phyloP scores from a whole-genome alignment of 2,888 invertebrate genomes.

The Saturnia pavonia region DNA sequence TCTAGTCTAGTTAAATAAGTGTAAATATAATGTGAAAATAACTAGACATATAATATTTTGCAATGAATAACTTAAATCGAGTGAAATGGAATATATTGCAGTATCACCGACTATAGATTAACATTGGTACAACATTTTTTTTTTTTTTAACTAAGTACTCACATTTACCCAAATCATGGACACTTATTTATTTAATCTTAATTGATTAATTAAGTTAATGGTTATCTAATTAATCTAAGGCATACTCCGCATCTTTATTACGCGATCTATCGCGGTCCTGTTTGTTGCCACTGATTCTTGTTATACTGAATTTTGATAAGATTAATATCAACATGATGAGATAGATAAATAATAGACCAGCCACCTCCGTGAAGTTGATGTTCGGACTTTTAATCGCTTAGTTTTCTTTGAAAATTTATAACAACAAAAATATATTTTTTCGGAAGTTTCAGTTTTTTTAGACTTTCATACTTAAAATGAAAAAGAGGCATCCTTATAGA shows the following conservation, averaged over 20 bases:
- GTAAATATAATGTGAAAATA: too few relatives aligned
- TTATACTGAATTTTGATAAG: slow-evolving; percentile 5
- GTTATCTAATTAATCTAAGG: neutral
- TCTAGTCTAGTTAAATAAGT: too few relatives aligned
- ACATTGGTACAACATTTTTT: too few relatives aligned
- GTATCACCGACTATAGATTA: too few relatives aligned
- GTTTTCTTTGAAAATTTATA: neutral
- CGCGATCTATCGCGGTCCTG: slow-evolving; percentile 4
- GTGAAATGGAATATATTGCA: too few relatives aligned
- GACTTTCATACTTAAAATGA: too few relatives aligned
- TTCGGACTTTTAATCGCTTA: neutral
- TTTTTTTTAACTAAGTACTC: too few relatives aligned
- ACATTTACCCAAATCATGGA: too few relatives aligned
- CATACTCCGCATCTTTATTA: slow-evolving; percentile 2
- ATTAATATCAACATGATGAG: slow-evolving; percentile 6
- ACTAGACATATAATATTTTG: too few relatives aligned
- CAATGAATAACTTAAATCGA: too few relatives aligned
- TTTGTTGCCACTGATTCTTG: slow-evolving; percentile 10
- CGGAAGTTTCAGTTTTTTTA: neutral
- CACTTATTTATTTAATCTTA: neutral
- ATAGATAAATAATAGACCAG: neutral
- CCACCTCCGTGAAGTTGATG: neutral
- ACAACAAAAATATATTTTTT: neutral
- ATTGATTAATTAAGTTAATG: slow-evolving; percentile 25
- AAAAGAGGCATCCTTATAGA: too few relatives aligned